Evolutionary conservation across 2,113 vertebrate species (phyloP).

Genomic region (Corvus moneduloides): DNA sequence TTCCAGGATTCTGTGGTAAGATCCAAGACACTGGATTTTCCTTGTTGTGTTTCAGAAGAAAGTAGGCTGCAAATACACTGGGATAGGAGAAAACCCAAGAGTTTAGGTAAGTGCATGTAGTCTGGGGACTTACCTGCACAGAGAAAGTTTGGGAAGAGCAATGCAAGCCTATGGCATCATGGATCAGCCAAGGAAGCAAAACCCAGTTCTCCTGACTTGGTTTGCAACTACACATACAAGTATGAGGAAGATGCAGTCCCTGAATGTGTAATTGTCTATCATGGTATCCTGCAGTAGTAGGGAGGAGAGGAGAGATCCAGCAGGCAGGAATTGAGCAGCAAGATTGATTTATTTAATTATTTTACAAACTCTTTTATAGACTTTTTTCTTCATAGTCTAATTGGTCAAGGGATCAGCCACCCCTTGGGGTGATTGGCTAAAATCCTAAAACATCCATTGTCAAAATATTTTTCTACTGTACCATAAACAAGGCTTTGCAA

Average conservation of each 20-base stretch:
- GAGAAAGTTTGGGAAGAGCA: background rate
- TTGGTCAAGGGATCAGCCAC: no score
- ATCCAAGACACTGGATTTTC: background rate
- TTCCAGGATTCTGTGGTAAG: background rate
- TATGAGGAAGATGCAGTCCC: background rate
- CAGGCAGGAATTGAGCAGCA: no score
- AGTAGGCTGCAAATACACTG: background rate
- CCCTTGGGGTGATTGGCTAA: no score
- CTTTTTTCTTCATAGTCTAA: no score
- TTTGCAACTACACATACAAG: fast-evolving
- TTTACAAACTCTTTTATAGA: no score
- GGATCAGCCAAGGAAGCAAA: background rate
- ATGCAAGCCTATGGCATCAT: background rate
- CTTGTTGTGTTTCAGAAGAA: background rate
- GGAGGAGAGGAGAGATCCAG: no score
- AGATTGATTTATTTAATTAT: no score
- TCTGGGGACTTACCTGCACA: background rate
- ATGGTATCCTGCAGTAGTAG: no score
- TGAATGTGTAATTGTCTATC: background rate
- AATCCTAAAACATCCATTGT: no score
- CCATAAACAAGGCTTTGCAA: no score
- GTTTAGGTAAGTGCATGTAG: background rate
- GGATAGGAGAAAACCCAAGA: background rate
- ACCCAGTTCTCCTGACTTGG: background rate
- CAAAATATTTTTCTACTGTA: no score